Evolutionary conservation across 92 coral and sea anemone species (phyloP).

Genomic region (Actinostola sp.): DNA sequence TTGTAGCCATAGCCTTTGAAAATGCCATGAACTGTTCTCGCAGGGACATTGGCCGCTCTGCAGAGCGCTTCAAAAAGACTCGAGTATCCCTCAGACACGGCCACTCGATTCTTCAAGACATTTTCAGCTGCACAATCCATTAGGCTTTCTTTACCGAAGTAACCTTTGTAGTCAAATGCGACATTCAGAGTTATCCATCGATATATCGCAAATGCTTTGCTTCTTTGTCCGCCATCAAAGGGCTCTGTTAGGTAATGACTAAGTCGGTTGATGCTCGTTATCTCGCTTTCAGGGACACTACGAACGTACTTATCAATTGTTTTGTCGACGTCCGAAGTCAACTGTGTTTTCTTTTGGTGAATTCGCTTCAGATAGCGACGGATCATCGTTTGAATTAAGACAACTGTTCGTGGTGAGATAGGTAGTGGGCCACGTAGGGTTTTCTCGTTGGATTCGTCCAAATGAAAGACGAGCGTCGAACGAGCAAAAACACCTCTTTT

Average conservation of each 20-base stretch:
- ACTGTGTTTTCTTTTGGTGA: constrained; percentile 49
- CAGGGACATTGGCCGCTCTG: constrained; percentile 64
- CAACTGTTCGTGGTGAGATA: constrained; percentile 60
- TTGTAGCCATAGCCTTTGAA: constrained; percentile 82
- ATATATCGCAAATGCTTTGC: constrained; percentile 67
- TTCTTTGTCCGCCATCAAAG: constrained; percentile 59
- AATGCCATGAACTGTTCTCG: constrained; percentile 63
- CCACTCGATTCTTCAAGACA: constrained; percentile 58
- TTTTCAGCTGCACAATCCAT: constrained; percentile 60
- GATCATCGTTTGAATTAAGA: constrained; percentile 61
- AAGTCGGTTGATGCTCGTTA: constrained; percentile 42
- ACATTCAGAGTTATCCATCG: constrained; percentile 69
- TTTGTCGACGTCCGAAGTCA: constrained; percentile 54
- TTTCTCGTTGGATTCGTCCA: constrained; percentile 40
- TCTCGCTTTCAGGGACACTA: constrained; percentile 43
- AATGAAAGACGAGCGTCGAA: constrained; percentile 33
- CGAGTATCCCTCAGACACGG: constrained; percentile 70
- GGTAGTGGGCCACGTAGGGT: constrained; percentile 12
- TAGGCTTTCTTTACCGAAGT: constrained; percentile 51
- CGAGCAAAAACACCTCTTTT: constrained; percentile 66
- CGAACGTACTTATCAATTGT: constrained; percentile 62
- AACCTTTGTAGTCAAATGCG: constrained; percentile 63
- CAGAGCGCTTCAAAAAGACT: constrained; percentile 75
- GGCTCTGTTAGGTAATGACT: constrained; percentile 63
- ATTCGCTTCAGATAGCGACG: constrained; percentile 60